These are phyloP conservation scores for Microtus ochrogaster DNA, from an alignment of 2,113 vertebrate genomes.

Conservation along the genomic window DNA sequence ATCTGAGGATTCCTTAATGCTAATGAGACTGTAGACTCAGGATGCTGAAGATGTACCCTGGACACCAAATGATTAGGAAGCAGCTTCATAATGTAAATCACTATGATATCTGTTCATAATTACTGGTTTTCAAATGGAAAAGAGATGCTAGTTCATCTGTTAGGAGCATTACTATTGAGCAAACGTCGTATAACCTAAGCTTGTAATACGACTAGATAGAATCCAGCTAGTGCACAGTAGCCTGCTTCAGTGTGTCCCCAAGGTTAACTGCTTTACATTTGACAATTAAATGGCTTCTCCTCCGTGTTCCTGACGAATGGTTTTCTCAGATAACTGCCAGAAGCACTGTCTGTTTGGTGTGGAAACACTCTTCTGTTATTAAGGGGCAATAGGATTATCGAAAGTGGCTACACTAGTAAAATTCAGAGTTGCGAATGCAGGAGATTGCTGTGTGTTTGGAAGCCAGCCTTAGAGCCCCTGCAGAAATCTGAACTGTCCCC, in stretches of 20 bases:
- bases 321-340: constrained; percentile 68
- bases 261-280: constrained; percentile 65
- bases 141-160: constrained; percentile 2
- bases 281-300: constrained; percentile 60
- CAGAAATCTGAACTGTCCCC: background rate
- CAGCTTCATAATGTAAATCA: constrained; percentile 16
- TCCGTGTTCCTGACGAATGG: constrained; percentile 57
- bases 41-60: constrained; percentile 59
- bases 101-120: constrained; percentile 15
- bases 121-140: constrained; percentile 62
- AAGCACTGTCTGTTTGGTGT: constrained; percentile 32
- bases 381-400: constrained; percentile 50
- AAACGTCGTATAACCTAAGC: constrained; percentile 27
- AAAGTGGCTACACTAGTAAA: constrained; percentile 41
- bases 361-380: constrained; percentile 60
- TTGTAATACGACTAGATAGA: constrained; percentile 59
- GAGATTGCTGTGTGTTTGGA: constrained; percentile 7
- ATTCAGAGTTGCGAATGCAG: constrained; percentile 7
- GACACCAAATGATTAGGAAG: constrained; percentile 38
- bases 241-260: constrained; percentile 41
- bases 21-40: background rate
- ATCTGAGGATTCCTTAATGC: background rate
- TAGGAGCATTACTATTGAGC: constrained; percentile 61
- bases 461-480: background rate
- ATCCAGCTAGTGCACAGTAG: constrained; percentile 40